Evolutionary conservation across 2,888 invertebrate species (phyloP).

Genomic region (Drosophila tanythrix): DNA sequence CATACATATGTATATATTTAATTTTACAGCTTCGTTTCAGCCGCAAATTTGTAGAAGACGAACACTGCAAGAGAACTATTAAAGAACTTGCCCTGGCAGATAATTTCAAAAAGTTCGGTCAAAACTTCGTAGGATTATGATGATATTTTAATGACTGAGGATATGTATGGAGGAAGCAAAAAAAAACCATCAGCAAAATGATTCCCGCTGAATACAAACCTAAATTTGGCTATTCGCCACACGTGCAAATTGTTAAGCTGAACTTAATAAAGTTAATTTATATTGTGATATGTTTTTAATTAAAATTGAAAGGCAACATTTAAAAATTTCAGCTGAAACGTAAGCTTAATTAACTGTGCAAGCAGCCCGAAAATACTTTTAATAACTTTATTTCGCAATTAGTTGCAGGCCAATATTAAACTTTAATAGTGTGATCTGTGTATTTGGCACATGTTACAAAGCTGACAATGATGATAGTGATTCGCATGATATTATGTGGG

Average conservation of each 20-base stretch:
- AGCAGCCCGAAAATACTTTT: neutral
- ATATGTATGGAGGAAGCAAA: constrained; percentile 5
- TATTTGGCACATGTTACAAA: neutral
- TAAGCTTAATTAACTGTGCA: neutral
- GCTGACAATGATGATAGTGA: constrained; percentile 28
- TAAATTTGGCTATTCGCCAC: neutral
- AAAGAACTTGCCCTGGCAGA: constrained; percentile 36
- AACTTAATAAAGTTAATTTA: neutral
- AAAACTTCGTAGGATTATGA: constrained; percentile 26
- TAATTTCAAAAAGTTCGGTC: constrained; percentile 34
- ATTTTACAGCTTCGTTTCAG: constrained; percentile 20
- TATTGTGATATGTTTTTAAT: neutral
- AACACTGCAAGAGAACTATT: constrained; percentile 34
- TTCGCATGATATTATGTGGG: constrained; percentile 34
- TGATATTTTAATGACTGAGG: constrained; percentile 34
- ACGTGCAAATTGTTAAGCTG: neutral
- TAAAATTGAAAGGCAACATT: neutral
- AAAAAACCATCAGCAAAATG: neutral
- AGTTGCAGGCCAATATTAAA: neutral
- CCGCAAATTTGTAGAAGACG: constrained; percentile 1
- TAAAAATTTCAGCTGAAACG: neutral
- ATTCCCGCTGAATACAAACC: neutral
- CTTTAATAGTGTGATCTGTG: constrained; percentile 13
- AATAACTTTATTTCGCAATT: constrained; percentile 15
- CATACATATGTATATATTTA: constrained; percentile 5